Conservation (phyloP, 2,888 invertebrate species). For the Coleophora deauratella region DNA sequence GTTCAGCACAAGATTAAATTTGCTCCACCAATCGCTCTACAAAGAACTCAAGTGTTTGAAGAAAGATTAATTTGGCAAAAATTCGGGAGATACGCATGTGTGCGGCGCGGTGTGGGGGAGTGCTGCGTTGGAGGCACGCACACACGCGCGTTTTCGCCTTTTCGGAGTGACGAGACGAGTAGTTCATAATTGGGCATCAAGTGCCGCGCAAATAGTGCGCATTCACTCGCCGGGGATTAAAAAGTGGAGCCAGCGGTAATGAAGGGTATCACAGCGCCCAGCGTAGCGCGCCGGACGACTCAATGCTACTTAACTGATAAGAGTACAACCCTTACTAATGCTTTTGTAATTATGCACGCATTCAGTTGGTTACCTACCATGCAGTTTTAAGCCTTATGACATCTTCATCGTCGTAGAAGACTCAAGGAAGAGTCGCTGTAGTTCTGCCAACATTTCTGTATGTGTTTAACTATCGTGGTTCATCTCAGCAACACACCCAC, state of each 20-base stretch:
- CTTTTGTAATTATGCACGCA: no score
- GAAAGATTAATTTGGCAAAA: constrained; percentile 66
- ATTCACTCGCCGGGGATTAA: not conserved
- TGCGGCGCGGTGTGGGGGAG: not conserved
- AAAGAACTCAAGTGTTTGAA: constrained; percentile 61
- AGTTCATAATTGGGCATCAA: not conserved
- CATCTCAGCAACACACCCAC: no score
- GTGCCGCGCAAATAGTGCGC: not conserved
- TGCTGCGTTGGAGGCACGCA: not conserved
- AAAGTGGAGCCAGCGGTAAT: not conserved
- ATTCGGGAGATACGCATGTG: constrained; percentile 24
- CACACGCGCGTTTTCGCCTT: not conserved
- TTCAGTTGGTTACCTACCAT: no score
- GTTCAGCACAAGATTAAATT: constrained; percentile 45
- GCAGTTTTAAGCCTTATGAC: no score
- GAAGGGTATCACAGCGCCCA: no score
- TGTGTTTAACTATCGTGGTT: no score
- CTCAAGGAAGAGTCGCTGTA: no score
- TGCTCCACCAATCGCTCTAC: constrained; percentile 39
- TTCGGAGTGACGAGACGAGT: not conserved
- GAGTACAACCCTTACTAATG: no score
- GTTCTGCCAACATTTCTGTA: no score
- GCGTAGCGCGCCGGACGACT: no score
- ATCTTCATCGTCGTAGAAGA: no score
- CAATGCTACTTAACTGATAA: no score